A percentile compares a stretch with the other conserved stretches of the same genome.
These are phyloP conservation scores for Natator depressus DNA, from an alignment of 2,113 vertebrate genomes.

Conservation along the genomic window DNA sequence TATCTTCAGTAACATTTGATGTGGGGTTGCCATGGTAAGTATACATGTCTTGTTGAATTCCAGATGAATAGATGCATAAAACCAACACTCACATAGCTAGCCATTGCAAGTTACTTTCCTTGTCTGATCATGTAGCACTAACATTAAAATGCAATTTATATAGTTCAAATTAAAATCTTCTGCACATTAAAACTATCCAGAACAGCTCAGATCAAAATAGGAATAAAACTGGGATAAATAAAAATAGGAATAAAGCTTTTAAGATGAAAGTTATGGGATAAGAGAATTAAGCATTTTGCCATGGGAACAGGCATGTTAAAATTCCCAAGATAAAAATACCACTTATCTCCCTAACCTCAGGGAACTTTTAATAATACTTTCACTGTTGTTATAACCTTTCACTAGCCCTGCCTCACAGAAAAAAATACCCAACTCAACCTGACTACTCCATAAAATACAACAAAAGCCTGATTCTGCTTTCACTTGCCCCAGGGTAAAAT, in stretches of 20 bases:
- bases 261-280: neutral
- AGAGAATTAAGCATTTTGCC: neutral
- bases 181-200: accelerated
- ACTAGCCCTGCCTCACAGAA: accelerated
- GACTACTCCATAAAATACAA: neutral
- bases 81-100: slow-evolving; percentile 47
- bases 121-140: accelerated
- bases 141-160: neutral
- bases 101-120: slow-evolving; percentile 48
- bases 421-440: neutral
- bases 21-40: slow-evolving; percentile 81
- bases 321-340: accelerated
- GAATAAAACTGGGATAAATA: neutral
- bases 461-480: neutral
- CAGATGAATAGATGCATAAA: slow-evolving; percentile 64
- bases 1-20: slow-evolving; percentile 45
- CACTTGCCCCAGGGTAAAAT: neutral
- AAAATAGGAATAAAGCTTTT: neutral
- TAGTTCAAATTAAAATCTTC: neutral
- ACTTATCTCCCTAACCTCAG: accelerated
- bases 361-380: neutral
- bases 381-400: accelerated
- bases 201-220: neutral
- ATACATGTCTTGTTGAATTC: slow-evolving; percentile 59
- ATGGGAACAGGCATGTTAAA: neutral